Percentiles rank a stretch among this genome's conserved stretches.
phyloP scores from a whole-genome alignment of 2,797 vertebrate genomes.

The Novumbra hubbsi region DNA sequence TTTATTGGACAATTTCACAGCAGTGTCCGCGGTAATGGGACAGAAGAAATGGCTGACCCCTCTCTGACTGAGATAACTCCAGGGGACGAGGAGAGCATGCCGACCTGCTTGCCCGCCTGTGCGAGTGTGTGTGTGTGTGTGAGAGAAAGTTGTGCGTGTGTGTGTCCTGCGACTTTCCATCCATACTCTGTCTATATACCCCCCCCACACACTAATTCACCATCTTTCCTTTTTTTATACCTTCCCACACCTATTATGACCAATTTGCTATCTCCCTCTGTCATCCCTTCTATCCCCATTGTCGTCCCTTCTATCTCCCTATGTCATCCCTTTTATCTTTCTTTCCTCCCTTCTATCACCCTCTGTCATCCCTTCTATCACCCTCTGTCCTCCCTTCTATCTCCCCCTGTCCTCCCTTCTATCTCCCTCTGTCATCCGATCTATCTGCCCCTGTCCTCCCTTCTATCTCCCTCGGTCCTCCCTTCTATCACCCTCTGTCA shows the following conservation, averaged over 20 bases:
- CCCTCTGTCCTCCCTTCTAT: conserved; percentile 8
- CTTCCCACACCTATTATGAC: too few relatives aligned
- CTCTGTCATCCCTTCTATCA: background rate
- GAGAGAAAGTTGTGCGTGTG: too few relatives aligned
- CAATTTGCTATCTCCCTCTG: too few relatives aligned
- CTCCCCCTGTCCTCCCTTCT: too few relatives aligned
- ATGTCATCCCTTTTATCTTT: too few relatives aligned
- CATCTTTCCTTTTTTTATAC: background rate
- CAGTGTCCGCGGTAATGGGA: conserved; percentile 76
- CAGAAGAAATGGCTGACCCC: conserved; percentile 79
- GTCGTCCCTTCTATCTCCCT: background rate
- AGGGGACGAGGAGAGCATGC: conserved; percentile 46
- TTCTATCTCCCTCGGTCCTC: background rate
- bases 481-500: too few relatives aligned
- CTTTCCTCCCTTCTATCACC: too few relatives aligned
- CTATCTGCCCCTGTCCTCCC: conserved; percentile 6
- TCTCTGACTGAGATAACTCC: conserved; percentile 66
- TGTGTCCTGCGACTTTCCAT: too few relatives aligned
- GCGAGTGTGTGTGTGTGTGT: too few relatives aligned
- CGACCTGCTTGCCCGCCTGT: conserved; percentile 7
- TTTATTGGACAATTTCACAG: conserved; percentile 82
- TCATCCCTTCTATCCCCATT: conserved; percentile 3
- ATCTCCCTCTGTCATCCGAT: background rate
- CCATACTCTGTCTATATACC: too few relatives aligned
- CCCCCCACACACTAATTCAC: background rate